Conservation (phyloP, 2,797 vertebrate genomes). For the Paratrypauchen microcephalus region DNA sequence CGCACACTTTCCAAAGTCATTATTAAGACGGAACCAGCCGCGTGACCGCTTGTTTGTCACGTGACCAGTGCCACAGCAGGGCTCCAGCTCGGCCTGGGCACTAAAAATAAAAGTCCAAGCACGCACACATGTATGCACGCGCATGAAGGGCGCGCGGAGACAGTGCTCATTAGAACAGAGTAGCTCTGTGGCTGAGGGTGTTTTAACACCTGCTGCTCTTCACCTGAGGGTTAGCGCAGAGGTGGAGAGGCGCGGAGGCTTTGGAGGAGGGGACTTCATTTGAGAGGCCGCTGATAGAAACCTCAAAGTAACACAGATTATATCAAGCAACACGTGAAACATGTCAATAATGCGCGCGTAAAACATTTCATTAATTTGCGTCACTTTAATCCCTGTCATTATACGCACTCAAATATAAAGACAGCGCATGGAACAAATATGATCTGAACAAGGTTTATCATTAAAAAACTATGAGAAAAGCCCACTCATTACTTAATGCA, state of each 20-base stretch:
- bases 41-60: conserved; percentile 47
- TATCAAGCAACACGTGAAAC: conserved; percentile 60
- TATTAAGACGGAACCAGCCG: conserved; percentile 35
- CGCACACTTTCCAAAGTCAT: conserved; percentile 19
- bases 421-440: background rate
- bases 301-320: conserved; percentile 65
- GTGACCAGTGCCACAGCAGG: conserved; percentile 55
- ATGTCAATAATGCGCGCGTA: conserved; percentile 33
- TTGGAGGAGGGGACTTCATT: conserved; percentile 70
- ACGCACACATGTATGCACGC: conserved; percentile 19
- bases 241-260: conserved; percentile 50
- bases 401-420: background rate
- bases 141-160: conserved; percentile 63
- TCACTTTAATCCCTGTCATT: conserved; percentile 21
- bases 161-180: conserved; percentile 73
- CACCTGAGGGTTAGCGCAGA: conserved; percentile 71
- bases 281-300: conserved; percentile 65
- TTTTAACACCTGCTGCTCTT: conserved; percentile 83
- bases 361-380: conserved; percentile 57
- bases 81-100: conserved; percentile 80
- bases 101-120: conserved; percentile 77
- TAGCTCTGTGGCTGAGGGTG: conserved; percentile 71
- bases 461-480: background rate
- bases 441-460: background rate
- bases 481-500: background rate